Evolutionary conservation across 1,140 invertebrate genomes (phyloP).

Genomic region (Ylistrum balloti): DNA sequence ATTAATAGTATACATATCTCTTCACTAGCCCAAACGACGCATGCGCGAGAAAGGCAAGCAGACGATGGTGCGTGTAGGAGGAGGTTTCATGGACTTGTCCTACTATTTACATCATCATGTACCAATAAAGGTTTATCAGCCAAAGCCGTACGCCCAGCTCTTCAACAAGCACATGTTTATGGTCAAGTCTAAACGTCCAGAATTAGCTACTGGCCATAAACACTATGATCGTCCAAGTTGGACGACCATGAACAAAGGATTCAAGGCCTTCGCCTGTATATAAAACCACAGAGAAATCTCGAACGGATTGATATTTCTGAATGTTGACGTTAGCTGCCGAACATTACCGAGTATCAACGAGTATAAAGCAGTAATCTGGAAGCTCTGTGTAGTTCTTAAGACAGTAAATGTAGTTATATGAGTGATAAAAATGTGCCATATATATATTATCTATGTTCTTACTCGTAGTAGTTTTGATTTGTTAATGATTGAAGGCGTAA

Average conservation of each 20-base stretch:
- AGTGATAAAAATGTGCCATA: constrained; percentile 14
- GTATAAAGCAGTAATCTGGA: too few relatives aligned
- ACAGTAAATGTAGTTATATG: neutral
- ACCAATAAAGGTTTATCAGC: neutral
- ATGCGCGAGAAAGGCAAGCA: constrained; percentile 12
- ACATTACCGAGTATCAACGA: neutral
- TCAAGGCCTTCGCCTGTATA: neutral
- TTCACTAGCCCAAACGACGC: neutral
- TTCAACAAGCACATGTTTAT: neutral
- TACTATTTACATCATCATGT: neutral
- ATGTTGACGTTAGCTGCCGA: neutral
- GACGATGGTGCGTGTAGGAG: neutral
- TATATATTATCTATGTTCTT: neutral
- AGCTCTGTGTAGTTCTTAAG: too few relatives aligned
- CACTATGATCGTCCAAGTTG: constrained; percentile 17
- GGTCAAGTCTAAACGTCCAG: constrained; percentile 19
- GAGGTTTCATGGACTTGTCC: neutral
- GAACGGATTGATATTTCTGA: too few relatives aligned
- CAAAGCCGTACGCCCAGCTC: neutral
- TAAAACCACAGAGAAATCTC: neutral
- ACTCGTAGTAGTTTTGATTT: too few relatives aligned
- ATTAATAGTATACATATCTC: neutral
- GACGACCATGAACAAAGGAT: constrained; percentile 26
- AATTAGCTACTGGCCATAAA: neutral
- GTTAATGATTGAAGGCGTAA: too few relatives aligned